Percentiles rank a stretch among this genome's conserved stretches.
Evolutionary conservation across 92 coral and sea anemone genomes (phyloP).

Genomic region (Desmophyllum pertusum): DNA sequence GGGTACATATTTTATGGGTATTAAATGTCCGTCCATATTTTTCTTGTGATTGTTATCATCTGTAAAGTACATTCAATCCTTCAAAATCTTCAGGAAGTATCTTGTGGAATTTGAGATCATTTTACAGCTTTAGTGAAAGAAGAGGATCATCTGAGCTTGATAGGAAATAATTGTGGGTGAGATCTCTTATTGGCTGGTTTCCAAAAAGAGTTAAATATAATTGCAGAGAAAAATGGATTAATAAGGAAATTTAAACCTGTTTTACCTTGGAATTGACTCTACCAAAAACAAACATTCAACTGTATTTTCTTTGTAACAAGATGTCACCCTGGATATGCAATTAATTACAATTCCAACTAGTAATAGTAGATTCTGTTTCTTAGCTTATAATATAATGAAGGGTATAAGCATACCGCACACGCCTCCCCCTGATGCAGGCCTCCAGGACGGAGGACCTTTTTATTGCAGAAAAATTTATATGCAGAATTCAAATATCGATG

Average conservation of each 20-base stretch:
- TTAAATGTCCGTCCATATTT: background rate
- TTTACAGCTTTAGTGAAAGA: background rate
- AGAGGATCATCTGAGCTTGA: background rate
- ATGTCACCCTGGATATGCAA: background rate
- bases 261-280: background rate
- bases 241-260: background rate
- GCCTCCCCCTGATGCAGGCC: too few species aligned
- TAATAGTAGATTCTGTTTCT: too few species aligned
- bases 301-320: background rate
- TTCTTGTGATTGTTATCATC: background rate
- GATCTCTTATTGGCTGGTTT: background rate
- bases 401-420: too few species aligned
- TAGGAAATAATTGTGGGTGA: background rate
- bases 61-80: background rate
- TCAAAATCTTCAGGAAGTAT: too few species aligned
- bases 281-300: background rate
- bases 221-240: background rate
- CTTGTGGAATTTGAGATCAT: background rate
- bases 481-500: too few species aligned
- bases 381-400: too few species aligned
- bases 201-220: background rate
- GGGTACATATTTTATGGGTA: background rate
- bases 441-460: too few species aligned
- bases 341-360: too few species aligned
- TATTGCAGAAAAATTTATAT: too few species aligned